Base-by-base conservation (phyloP, 2,113 vertebrate species). In the Nibea albiflora region DNA sequence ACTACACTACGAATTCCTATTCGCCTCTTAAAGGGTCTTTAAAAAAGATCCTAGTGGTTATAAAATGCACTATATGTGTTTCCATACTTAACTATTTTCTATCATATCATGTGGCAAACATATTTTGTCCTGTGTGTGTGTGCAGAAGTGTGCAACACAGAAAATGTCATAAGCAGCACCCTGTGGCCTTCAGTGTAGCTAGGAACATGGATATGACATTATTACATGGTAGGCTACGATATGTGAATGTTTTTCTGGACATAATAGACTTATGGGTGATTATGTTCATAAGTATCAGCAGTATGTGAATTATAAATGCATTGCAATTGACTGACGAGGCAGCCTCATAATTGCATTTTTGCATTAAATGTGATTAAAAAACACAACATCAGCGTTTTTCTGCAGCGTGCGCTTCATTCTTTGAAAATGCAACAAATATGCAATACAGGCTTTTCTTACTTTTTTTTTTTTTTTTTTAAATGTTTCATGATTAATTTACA, bases 321-420 rank as follows among this genome's bases (percentile, higher is more conserved):
- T 44, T 49, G 67, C 52, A 64, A 72, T 16, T 0, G 53, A 39
- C 50, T 72, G 74, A 72, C 1, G n/a, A 15, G 22, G 58, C 70
- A 79, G 65, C 47, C 11, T 31, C 73, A 72, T 68, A 78, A 73
- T 81, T 67, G 52, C 52, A 68, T 53, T 50, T 47, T 62, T 52
- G 39, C 53, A 46, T 72, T 78, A 71, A 70, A 72, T 76, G 53
- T 63, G 53, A 79, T 61, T 71, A 75, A 66, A 69, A 75, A 50
- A 28, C 74, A 72, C 57, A 15, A 31, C 35, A 35, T 46, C 28
- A 57, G 54, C 72, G n/a, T 73, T 72, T 61, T 39, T 39, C 31
- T 76, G 42, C 22, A 46, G 46, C 0, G 9, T 71, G 6, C 7
- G 47, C 63, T 78, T 66, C 28, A 73, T 75, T 83, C 14, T 63